phyloP scores from a whole-genome alignment of 37 sponge, comb jelly and placozoan species.

The Diacarnus erythraeanus region DNA sequence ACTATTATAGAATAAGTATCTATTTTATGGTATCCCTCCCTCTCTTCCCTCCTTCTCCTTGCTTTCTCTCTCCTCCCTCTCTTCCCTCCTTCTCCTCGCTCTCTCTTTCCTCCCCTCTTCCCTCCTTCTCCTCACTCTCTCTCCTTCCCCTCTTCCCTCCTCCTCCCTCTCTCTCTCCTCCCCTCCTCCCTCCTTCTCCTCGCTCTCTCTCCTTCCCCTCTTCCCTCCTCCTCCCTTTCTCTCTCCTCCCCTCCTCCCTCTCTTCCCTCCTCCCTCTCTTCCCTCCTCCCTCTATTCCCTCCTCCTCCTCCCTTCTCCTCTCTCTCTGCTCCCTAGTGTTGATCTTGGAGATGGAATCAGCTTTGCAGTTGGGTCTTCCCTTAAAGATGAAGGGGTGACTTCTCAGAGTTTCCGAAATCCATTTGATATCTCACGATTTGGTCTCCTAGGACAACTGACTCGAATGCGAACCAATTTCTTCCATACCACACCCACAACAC shows the following conservation, averaged over 20 bases:
- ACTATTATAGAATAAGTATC: too few species aligned
- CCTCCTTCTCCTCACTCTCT: neutral
- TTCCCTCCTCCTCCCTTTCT: neutral
- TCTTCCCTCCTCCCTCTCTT: neutral
- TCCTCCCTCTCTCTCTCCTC: neutral
- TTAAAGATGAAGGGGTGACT: slow-evolving; percentile 12
- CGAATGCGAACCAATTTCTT: slow-evolving; percentile 72
- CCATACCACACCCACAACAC: slow-evolving; percentile 35
- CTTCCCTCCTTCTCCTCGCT: neutral
- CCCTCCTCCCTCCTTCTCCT: neutral
- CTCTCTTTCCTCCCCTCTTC: neutral
- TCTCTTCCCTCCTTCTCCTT: neutral
- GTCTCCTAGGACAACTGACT: slow-evolving; percentile 65
- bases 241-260: neutral
- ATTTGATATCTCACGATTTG: slow-evolving; percentile 63
- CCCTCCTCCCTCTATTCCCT: neutral
- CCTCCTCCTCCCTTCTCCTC: neutral
- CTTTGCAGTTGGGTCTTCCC: slow-evolving; percentile 59
- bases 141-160: neutral
- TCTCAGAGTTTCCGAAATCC: slow-evolving; percentile 75
- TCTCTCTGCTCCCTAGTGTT: slow-evolving; percentile 22
- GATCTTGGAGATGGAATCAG: slow-evolving; percentile 63
- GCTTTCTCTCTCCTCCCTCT: neutral
- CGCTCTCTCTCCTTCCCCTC: neutral
- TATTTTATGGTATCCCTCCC: neutral